Evolutionary conservation across 2,888 invertebrate genomes (phyloP), one percentile per base, ranked within the genome.

Genomic region (Sesia bembeciformis): DNA sequence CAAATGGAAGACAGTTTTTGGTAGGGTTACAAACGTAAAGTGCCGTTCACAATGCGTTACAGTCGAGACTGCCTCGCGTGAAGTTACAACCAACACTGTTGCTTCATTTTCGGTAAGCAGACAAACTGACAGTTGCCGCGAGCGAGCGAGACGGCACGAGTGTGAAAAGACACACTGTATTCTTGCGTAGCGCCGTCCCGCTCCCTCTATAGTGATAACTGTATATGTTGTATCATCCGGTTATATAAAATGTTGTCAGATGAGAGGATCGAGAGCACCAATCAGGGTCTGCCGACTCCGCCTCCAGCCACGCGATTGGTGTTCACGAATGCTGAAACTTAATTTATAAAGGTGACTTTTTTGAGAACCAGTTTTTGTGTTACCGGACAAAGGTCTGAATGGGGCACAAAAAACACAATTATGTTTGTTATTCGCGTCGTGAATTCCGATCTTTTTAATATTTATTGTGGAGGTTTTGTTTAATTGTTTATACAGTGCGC

Each of bases 191-290:
- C 75, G 63, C 72, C 68, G 62, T 87, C 88, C 66, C 79, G 62
- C 69, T 87, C 82, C 46, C 74, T 59, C 84, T 74, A 71, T 71
- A 84, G 70, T 84, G 81, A 81, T 85, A 84, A 88, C 87, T 88
- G 88, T 88, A 88, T 86, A 87, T 87, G 85, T 86, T 88, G 89
- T 89, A 90, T 88, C 89, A 86, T 80, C 79, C 79, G 81, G 86
- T 84, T 88, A 88, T 88, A 87, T 87, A 88, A 88, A 88, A 83
- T 88, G 87, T 87, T 79, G 81, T 82, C 80, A 87, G 86, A 74
- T 76, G 77, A 76, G 81, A 79, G 75, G 65, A 59, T 59, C 62
- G 60, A 57, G 55, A 56, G 66, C 56, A 58, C 89, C 88, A 88
- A 88, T 89, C 60, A 72, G 57, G 57, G 53, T 6, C 58, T 62